phyloP scores from a whole-genome alignment of 35 echinoderm and acorn worm genomes.

The Apostichopus japonicus region DNA sequence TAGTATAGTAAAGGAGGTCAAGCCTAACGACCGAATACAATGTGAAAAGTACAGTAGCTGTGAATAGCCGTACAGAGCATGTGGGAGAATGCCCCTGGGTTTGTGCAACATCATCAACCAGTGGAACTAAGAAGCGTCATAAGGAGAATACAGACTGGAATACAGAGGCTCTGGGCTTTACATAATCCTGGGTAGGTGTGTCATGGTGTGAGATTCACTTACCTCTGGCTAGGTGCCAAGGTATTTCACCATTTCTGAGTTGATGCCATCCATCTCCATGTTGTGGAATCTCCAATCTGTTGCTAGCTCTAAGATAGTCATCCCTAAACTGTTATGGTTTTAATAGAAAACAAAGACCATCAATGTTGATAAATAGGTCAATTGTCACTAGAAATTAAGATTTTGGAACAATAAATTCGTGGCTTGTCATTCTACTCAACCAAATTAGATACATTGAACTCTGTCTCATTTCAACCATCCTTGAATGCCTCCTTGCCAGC shows the following conservation, averaged over 20 bases:
- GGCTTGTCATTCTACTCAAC: too few relatives aligned
- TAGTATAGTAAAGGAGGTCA: too few relatives aligned
- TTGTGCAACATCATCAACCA: too few relatives aligned
- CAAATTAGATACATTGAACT: not conserved
- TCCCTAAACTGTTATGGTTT: constrained; percentile 29
- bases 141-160: too few relatives aligned
- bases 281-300: constrained; percentile 88
- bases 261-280: constrained; percentile 89
- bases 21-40: too few relatives aligned
- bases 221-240: too few relatives aligned
- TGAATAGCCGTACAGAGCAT: too few relatives aligned
- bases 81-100: too few relatives aligned
- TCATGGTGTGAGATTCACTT: not conserved
- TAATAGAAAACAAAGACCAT: constrained; percentile 15
- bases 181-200: constrained; percentile 80
- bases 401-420: not conserved
- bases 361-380: constrained; percentile 64
- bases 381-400: constrained; percentile 66
- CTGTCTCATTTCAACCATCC: not conserved
- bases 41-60: too few relatives aligned
- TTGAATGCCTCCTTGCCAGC: not conserved
- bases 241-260: constrained; percentile 30
- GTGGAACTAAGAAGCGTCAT: too few relatives aligned
- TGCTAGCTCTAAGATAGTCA: constrained; percentile 68
- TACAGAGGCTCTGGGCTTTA: not conserved